Evolutionary conservation across 2,888 invertebrate genomes (phyloP).

Genomic region (Ectemnius lituratus): DNA sequence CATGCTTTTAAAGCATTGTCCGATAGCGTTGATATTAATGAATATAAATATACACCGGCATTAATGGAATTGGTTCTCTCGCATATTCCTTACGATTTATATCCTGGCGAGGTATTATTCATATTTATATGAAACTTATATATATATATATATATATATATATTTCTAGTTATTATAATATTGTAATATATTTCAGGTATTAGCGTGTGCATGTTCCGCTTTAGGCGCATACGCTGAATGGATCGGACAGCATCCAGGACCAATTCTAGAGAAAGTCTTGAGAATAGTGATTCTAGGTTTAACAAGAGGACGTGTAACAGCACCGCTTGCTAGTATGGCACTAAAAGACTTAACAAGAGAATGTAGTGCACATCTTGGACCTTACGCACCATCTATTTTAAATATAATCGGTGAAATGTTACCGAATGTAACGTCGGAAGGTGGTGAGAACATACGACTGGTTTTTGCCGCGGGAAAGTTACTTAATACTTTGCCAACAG

Average conservation of each 20-base stretch:
- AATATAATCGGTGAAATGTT: conserved; percentile 81
- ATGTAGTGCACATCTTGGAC: conserved; percentile 86
- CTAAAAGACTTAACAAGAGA: conserved; percentile 92
- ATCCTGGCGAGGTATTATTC: conserved; percentile 73
- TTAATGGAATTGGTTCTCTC: conserved; percentile 75
- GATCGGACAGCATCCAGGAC: conserved; percentile 86
- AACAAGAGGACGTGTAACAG: conserved; percentile 82
- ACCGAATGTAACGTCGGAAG: conserved; percentile 81
- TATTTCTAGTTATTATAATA: too few species aligned
- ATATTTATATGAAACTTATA: too few species aligned
- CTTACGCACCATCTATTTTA: conserved; percentile 88
- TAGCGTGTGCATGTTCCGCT: conserved; percentile 71
- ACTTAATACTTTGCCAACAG: conserved; percentile 83
- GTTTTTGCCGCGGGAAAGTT: conserved; percentile 89
- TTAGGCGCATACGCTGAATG: conserved; percentile 91
- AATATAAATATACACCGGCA: conserved; percentile 78
- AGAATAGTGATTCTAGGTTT: conserved; percentile 85
- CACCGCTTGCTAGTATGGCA: conserved; percentile 91
- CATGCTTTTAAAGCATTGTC: conserved; percentile 80
- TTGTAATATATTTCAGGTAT: conserved; percentile 69
- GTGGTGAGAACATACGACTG: conserved; percentile 85
- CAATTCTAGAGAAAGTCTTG: conserved; percentile 83
- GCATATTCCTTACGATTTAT: conserved; percentile 70
- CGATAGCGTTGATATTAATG: conserved; percentile 78
- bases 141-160: too few species aligned